A percentile compares a stretch with the other conserved stretches of the same genome.
Conservation (phyloP, 2,797 vertebrate species). For the Phalanger gymnotis region DNA sequence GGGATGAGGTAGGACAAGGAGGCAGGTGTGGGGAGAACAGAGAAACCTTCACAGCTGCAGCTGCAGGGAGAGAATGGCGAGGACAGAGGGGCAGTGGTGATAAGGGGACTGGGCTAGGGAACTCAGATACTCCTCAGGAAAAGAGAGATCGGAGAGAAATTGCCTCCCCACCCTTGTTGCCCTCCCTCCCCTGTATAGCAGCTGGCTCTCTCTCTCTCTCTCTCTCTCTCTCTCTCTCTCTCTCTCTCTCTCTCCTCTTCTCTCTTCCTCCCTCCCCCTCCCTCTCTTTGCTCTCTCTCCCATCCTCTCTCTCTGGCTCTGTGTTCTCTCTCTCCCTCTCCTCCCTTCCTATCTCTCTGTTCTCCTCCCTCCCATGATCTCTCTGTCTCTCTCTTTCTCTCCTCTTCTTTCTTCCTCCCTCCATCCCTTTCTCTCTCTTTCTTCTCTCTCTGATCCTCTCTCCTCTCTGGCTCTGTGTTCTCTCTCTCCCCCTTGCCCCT, state of each 20-base stretch:
- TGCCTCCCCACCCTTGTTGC: background rate
- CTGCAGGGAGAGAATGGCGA: slow-evolving; percentile 67
- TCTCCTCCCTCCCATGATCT: too few species aligned
- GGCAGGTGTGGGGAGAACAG: slow-evolving; percentile 78
- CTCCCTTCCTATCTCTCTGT: too few species aligned
- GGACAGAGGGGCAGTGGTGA: slow-evolving; percentile 71
- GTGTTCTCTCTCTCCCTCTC: background rate
- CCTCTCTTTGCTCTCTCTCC: too few species aligned
- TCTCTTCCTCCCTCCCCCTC: too few species aligned
- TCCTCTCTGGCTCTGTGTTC: too few species aligned
- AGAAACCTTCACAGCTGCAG: slow-evolving; percentile 76
- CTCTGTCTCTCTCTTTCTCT: too few species aligned
- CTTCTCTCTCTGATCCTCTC: too few species aligned
- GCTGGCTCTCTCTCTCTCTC: too few species aligned
- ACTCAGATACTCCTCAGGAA: slow-evolving; percentile 49
- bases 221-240: background rate
- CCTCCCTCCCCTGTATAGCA: background rate
- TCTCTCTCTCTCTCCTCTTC: background rate
- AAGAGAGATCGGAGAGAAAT: slow-evolving; percentile 3
- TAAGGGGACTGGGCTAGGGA: slow-evolving; percentile 63
- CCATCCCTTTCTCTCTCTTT: too few species aligned
- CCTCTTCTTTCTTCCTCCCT: too few species aligned
- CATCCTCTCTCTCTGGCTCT: too few species aligned
- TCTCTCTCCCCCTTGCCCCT: too few species aligned
- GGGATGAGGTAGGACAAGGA: slow-evolving; percentile 64